Evolutionary conservation across 2,888 invertebrate genomes (phyloP).

Genomic region (Sarcophaga variegata): DNA sequence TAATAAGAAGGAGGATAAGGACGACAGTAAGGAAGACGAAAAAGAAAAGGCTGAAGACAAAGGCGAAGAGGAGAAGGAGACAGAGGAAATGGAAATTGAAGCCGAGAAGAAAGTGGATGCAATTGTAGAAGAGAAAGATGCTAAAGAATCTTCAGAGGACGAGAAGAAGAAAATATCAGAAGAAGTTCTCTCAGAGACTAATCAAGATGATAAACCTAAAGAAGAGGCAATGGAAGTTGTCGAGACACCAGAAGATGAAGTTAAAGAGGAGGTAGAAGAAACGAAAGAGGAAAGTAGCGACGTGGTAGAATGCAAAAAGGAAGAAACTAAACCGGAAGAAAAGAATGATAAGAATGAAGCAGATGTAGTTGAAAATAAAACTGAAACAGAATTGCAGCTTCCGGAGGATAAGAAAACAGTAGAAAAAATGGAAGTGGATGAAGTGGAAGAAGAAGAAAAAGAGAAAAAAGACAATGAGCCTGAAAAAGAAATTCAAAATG

Average conservation of each 20-base stretch:
- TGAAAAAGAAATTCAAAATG: conserved; percentile 14
- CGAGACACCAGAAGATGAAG: not conserved
- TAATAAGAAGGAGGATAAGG: conserved; percentile 69
- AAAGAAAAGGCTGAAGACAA: conserved; percentile 28
- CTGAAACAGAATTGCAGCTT: not conserved
- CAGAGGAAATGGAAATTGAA: conserved; percentile 49
- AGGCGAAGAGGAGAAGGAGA: conserved; percentile 16
- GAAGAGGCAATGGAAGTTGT: conserved; percentile 39
- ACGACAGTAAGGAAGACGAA: conserved; percentile 55
- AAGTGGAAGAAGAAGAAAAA: conserved; percentile 57
- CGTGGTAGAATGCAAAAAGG: conserved; percentile 10
- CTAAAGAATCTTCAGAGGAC: conserved; percentile 36
- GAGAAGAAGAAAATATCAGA: not conserved
- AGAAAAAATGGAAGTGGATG: conserved; percentile 54
- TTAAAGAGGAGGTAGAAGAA: conserved; percentile 19
- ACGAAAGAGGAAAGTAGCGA: not conserved
- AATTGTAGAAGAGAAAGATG: conserved; percentile 31
- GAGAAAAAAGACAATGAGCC: not conserved
- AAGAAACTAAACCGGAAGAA: conserved; percentile 17
- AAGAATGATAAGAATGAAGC: not conserved
- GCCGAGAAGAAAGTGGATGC: conserved; percentile 39
- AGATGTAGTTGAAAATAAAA: not conserved
- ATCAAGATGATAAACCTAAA: conserved; percentile 41
- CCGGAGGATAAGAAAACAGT: conserved; percentile 19
- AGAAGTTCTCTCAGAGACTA: conserved; percentile 68